Percentiles rank a stretch among this genome's conserved stretches.
Conservation (phyloP, 2,797 vertebrate species). For the Rhynchotus rufescens region DNA sequence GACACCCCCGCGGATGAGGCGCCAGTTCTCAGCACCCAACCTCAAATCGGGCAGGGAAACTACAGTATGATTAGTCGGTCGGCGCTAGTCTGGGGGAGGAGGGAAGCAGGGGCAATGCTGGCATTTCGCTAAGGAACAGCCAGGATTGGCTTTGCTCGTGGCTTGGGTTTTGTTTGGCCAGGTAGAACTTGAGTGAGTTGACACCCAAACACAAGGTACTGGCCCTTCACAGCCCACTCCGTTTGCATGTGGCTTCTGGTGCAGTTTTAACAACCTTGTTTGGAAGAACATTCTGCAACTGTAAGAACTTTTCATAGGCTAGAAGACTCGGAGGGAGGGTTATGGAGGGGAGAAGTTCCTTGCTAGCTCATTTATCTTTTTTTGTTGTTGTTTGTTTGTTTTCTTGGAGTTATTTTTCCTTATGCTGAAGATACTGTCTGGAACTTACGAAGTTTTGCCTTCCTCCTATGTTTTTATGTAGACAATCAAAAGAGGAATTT, state of each 20-base stretch:
- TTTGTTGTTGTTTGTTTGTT: constrained; percentile 16
- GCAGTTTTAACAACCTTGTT: constrained; percentile 32
- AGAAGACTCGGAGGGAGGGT: constrained; percentile 43
- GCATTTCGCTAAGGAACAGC: neutral
- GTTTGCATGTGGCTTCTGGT: constrained; percentile 20
- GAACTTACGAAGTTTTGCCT: constrained; percentile 64
- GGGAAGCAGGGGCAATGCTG: neutral
- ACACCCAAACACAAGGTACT: constrained; percentile 12
- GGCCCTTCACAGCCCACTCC: constrained; percentile 10
- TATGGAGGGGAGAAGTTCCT: constrained; percentile 27
- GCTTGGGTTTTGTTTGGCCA: neutral
- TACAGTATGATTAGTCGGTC: constrained; percentile 84
- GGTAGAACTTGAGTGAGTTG: neutral
- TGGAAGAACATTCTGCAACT: constrained; percentile 44
- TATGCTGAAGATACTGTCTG: constrained; percentile 64
- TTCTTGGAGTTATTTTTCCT: constrained; percentile 71
- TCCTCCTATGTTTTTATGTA: constrained; percentile 60
- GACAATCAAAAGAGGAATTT: constrained; percentile 72
- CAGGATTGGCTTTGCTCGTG: constrained; percentile 21
- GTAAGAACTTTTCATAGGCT: constrained; percentile 34
- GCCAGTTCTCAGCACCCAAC: constrained; percentile 95
- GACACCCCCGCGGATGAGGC: constrained; percentile 93
- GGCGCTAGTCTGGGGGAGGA: constrained; percentile 19
- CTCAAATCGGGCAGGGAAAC: constrained; percentile 96
- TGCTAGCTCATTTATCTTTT: constrained; percentile 32